Evolutionary conservation across 2,113 vertebrate genomes (phyloP).

Genomic region (pig (Sus scrofa)): T2T-Sscrofa CM000817.6:107907501-107908000

Average conservation of each 20-base stretch:
- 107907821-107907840: background rate
- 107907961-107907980: background rate
- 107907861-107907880: background rate
- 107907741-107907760: slow-evolving; percentile 6
- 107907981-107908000: background rate
- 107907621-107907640: background rate
- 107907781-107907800: background rate
- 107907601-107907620: background rate
- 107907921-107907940: background rate
- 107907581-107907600: background rate
- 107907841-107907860: background rate
- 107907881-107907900: background rate
- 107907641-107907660: background rate
- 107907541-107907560: background rate
- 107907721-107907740: background rate
- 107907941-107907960: background rate
- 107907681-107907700: background rate
- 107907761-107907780: background rate
- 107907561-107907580: background rate
- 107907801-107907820: background rate
- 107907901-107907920: background rate
- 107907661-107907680: slow-evolving; percentile 7
- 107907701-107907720: background rate
- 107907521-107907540: background rate
- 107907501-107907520: background rate